phyloP scores from a whole-genome alignment of 2,888 invertebrate genomes.

The Hirtodrosophila duncani region DNA sequence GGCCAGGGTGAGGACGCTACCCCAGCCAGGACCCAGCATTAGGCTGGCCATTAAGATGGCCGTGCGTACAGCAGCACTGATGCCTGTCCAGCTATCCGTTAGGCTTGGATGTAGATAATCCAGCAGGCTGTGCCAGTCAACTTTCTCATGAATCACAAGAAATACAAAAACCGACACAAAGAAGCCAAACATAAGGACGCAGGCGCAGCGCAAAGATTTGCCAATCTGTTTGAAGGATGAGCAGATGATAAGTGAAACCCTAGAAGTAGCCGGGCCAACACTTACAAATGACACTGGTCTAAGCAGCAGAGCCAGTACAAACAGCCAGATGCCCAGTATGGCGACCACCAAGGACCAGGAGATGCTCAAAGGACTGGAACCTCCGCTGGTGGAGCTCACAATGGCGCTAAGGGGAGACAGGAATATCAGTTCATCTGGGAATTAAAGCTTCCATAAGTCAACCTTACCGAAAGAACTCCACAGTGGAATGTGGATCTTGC shows the following conservation, averaged over 20 bases:
- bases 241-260: too few species aligned
- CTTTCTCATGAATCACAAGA: conserved; percentile 52
- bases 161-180: conserved; percentile 68
- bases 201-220: conserved; percentile 68
- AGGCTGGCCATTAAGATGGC: conserved; percentile 78
- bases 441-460: not conserved
- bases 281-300: conserved; percentile 70
- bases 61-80: conserved; percentile 36
- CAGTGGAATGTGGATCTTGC: conserved; percentile 68
- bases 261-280: too few species aligned
- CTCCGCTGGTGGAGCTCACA: conserved; percentile 58
- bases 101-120: conserved; percentile 52
- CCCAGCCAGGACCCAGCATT: conserved; percentile 92
- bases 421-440: not conserved
- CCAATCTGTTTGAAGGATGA: conserved; percentile 68
- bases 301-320: conserved; percentile 58
- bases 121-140: conserved; percentile 42
- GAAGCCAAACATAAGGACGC: conserved; percentile 63
- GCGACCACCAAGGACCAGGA: conserved; percentile 67
- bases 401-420: conserved; percentile 42
- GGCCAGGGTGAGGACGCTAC: conserved; percentile 88
- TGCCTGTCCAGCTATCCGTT: conserved; percentile 32
- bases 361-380: conserved; percentile 44
- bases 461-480: conserved; percentile 74
- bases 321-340: conserved; percentile 63